Percentiles rank a stretch among this genome's conserved stretches.
These are phyloP conservation scores for Scaptomyza caliginosa DNA, from an alignment of 2,888 invertebrate genomes.

Conservation along the genomic window DNA sequence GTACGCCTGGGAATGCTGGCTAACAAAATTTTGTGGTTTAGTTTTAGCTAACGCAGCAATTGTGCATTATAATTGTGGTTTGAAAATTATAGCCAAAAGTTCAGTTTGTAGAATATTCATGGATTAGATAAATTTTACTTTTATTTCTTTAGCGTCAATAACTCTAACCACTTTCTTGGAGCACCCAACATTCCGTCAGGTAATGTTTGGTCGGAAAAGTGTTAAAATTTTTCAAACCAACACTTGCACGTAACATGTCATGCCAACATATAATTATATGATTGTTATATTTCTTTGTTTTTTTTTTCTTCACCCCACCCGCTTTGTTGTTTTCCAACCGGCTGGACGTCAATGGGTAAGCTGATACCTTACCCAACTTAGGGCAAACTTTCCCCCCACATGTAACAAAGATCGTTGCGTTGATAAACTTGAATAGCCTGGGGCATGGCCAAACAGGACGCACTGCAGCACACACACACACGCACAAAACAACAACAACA, in stretches of 20 bases:
- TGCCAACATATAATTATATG: slow-evolving; percentile 72
- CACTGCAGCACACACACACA: slow-evolving; percentile 37
- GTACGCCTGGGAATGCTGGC: slow-evolving; percentile 1
- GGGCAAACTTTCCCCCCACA: slow-evolving; percentile 28
- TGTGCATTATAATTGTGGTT: slow-evolving; percentile 26
- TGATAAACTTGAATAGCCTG: slow-evolving; percentile 59
- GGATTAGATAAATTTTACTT: background rate
- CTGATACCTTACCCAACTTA: slow-evolving; percentile 14
- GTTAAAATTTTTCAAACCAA: slow-evolving; percentile 58
- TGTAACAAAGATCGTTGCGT: slow-evolving; percentile 54
- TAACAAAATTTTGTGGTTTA: background rate
- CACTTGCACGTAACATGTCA: slow-evolving; percentile 72
- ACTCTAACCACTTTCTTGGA: background rate
- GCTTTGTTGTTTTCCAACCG: background rate
- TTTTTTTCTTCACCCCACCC: background rate
- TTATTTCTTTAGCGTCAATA: background rate
- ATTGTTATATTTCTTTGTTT: slow-evolving; percentile 58
- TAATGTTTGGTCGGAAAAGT: slow-evolving; percentile 34
- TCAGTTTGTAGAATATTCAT: slow-evolving; percentile 20
- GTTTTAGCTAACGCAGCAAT: slow-evolving; percentile 30
- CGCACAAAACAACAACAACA: slow-evolving; percentile 17
- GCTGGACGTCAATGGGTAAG: slow-evolving; percentile 13
- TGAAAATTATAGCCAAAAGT: slow-evolving; percentile 40
- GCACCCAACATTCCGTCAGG: background rate
- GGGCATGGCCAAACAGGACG: slow-evolving; percentile 24